Conservation (phyloP, 2,797 vertebrate genomes). For the Netta rufina region DNA sequence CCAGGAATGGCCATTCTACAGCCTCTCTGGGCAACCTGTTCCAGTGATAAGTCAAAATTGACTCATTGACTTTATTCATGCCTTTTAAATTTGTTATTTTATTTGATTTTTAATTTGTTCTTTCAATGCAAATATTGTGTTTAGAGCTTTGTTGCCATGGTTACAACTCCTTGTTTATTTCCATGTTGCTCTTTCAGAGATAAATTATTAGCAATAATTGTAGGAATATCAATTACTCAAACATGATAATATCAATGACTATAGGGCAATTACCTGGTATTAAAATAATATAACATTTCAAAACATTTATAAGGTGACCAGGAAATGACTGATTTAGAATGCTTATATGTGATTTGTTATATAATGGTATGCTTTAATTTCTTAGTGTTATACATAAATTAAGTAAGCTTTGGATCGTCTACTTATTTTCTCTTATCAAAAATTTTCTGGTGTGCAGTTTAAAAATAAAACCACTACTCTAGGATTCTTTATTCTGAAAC, state of each 20-base stretch:
- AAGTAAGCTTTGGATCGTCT: background rate
- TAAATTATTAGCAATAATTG: background rate
- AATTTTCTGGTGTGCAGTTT: background rate
- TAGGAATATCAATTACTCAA: background rate
- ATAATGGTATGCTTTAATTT: background rate
- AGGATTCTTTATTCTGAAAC: background rate
- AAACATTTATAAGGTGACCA: background rate
- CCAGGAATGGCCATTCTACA: background rate
- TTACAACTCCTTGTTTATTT: background rate
- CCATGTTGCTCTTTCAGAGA: background rate
- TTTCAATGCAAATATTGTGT: background rate
- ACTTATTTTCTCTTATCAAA: background rate
- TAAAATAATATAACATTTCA: background rate
- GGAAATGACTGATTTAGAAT: background rate
- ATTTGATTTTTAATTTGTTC: background rate
- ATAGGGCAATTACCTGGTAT: background rate
- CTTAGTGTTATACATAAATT: background rate
- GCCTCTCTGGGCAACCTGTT: background rate
- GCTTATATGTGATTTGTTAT: background rate
- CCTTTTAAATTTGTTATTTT: background rate
- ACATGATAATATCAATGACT: background rate
- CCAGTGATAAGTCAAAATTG: background rate
- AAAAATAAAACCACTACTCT: background rate
- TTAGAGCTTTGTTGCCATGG: background rate
- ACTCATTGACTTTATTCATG: background rate